Conservation (phyloP, 2,113 vertebrate genomes). For the Paraplagusia blochii region DNA sequence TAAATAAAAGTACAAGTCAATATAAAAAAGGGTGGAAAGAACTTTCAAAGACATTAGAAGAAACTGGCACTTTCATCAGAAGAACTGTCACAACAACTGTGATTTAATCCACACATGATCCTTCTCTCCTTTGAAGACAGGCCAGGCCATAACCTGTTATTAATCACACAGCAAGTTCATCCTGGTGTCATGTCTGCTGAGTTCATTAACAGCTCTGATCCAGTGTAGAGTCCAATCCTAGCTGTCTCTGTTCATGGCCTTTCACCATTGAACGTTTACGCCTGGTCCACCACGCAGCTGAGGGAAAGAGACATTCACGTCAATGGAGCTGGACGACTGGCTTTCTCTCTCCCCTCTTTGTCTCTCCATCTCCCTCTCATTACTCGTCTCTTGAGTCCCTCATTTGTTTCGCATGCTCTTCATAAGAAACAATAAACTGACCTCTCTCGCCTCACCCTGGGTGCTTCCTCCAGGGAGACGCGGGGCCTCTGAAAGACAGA, state of each 20-base stretch:
- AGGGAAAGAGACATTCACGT: constrained; percentile 37
- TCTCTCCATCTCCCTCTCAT: constrained; percentile 47
- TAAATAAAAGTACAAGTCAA: no score
- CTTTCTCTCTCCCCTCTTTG: constrained; percentile 36
- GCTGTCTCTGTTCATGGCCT: constrained; percentile 35
- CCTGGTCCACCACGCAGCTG: constrained; percentile 54
- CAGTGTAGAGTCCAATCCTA: constrained; percentile 21
- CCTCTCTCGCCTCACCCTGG: constrained; percentile 65
- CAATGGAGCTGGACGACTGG: constrained; percentile 58
- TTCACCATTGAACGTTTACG: constrained; percentile 58
- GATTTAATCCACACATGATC: neutral
- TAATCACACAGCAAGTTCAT: constrained; percentile 26
- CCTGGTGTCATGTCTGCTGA: constrained; percentile 46
- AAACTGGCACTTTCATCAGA: constrained; percentile 1
- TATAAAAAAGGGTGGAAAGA: no score
- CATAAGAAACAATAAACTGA: constrained; percentile 68
- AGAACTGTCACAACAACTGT: neutral
- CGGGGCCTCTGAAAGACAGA: constrained; percentile 58
- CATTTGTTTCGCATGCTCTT: constrained; percentile 66
- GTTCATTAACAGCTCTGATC: constrained; percentile 22
- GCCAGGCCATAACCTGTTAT: constrained; percentile 17
- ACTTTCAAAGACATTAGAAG: no score
- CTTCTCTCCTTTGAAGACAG: constrained; percentile 8
- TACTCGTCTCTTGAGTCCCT: constrained; percentile 57
- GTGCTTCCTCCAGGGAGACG: constrained; percentile 58